These are phyloP conservation scores for Cydia strobilella DNA, from an alignment of 1,140 invertebrate genomes.

Conservation along the genomic window DNA sequence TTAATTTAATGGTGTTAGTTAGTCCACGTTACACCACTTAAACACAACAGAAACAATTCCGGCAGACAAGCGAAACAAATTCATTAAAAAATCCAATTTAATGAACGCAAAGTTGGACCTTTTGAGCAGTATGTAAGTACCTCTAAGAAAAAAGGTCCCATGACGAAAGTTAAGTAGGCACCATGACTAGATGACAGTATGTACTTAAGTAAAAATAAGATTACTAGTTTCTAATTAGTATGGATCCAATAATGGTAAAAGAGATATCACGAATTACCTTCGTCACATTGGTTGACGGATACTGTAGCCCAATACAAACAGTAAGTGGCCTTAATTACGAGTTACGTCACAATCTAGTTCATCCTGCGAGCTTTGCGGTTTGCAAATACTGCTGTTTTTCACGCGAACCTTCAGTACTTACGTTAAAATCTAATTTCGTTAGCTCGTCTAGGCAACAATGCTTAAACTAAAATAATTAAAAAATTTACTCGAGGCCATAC, in stretches of 20 bases:
- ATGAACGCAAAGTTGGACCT: too few species aligned
- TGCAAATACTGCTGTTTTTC: not conserved
- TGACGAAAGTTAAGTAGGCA: too few species aligned
- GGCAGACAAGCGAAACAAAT: too few species aligned
- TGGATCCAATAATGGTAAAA: not conserved
- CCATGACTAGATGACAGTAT: too few species aligned
- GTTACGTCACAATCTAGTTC: slow-evolving; percentile 10
- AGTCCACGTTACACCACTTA: too few species aligned
- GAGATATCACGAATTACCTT: not conserved
- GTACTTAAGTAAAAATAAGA: too few species aligned
- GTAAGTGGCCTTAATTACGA: slow-evolving; percentile 2
- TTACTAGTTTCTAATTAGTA: too few species aligned
- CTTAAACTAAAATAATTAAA: not conserved
- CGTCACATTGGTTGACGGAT: not conserved
- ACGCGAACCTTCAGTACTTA: not conserved
- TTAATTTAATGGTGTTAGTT: not conserved
- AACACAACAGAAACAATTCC: not conserved
- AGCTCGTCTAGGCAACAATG: not conserved
- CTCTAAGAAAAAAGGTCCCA: too few species aligned
- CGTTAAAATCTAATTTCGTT: not conserved
- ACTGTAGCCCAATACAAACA: not conserved
- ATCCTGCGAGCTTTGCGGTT: not conserved
- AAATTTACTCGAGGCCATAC: not conserved
- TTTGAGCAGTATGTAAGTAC: too few species aligned
- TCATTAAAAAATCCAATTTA: too few species aligned